phyloP scores from a whole-genome alignment of 2,888 invertebrate genomes.

The Eumerus sabulonum region DNA sequence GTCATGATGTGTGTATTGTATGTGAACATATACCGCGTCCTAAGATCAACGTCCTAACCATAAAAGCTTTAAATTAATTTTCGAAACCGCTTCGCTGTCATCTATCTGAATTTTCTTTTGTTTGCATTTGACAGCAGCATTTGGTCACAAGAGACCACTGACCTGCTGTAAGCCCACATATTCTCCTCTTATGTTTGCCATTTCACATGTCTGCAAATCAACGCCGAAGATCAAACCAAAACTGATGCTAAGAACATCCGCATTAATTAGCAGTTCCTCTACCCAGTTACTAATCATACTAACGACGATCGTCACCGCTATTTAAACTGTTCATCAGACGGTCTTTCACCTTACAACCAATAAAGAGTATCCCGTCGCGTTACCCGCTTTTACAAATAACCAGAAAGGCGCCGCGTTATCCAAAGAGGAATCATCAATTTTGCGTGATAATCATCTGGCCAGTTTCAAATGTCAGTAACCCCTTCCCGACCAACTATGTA shows the following conservation, averaged over 20 bases:
- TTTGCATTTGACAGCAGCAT: too few relatives aligned
- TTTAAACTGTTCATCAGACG: neutral
- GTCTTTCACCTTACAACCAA: neutral
- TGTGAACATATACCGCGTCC: too few relatives aligned
- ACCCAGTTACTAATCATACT: neutral
- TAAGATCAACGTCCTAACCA: too few relatives aligned
- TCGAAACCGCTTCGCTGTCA: too few relatives aligned
- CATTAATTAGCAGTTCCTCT: neutral
- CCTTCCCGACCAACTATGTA: neutral
- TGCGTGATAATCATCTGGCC: neutral
- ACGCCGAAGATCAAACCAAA: neutral
- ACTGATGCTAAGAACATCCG: neutral
- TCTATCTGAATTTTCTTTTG: too few relatives aligned
- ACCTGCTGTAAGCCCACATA: neutral
- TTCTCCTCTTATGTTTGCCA: too few relatives aligned
- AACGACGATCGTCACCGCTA: neutral
- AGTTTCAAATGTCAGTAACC: constrained; percentile 3
- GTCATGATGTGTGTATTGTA: too few relatives aligned
- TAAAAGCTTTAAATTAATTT: too few relatives aligned
- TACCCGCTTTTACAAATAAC: neutral
- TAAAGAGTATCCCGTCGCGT: neutral
- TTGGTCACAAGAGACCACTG: too few relatives aligned
- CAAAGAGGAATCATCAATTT: constrained; percentile 3
- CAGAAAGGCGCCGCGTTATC: too few relatives aligned
- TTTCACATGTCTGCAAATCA: too few relatives aligned